phyloP scores from a whole-genome alignment of 2,797 vertebrate genomes.

The Gallinago nigripennis region DNA sequence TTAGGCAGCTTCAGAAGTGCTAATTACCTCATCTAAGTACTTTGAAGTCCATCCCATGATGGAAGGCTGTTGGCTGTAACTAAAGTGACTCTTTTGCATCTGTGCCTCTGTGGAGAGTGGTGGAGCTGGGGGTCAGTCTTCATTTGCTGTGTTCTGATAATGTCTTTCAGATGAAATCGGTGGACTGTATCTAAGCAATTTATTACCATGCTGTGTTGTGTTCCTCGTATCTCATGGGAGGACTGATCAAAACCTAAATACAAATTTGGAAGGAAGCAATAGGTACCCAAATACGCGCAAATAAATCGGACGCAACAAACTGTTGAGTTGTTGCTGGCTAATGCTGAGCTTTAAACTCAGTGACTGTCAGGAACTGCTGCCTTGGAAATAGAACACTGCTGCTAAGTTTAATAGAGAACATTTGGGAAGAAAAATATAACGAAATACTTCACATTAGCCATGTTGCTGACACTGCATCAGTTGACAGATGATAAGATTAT shows the following conservation, averaged over 20 bases:
- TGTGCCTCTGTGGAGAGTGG: neutral
- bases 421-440: neutral
- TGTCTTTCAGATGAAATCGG: neutral
- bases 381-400: neutral
- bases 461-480: neutral
- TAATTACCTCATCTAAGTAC: neutral
- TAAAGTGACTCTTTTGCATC: neutral
- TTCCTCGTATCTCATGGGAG: neutral
- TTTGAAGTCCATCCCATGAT: neutral
- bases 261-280: neutral
- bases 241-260: neutral
- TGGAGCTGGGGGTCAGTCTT: neutral
- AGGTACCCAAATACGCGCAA: neutral
- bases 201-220: neutral
- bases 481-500: neutral
- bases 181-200: neutral
- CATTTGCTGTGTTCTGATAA: neutral
- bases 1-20: neutral
- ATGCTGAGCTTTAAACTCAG: neutral
- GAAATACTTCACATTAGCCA: fast-evolving
- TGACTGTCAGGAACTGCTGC: neutral
- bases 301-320: neutral
- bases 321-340: neutral
- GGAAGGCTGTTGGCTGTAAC: neutral
- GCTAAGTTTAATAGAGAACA: neutral